A percentile compares a stretch with the other conserved stretches of the same genome.
phyloP scores from a whole-genome alignment of 1,140 invertebrate genomes.

The Drosophila mayri region DNA sequence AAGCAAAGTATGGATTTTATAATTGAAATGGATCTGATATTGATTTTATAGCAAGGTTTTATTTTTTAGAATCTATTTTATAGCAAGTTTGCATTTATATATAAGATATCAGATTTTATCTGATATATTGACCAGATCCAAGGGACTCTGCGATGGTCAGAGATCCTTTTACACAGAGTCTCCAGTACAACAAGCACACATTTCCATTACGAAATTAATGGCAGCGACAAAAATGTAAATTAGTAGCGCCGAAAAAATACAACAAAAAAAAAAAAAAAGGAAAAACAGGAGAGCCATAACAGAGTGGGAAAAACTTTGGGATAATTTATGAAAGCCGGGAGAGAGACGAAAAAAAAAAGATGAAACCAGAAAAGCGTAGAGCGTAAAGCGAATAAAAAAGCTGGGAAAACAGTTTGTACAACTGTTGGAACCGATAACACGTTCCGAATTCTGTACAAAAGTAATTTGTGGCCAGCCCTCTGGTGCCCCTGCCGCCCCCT shows the following conservation, averaged over 20 bases:
- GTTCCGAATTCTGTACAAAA: constrained; percentile 70
- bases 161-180: constrained; percentile 4
- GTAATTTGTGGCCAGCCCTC: constrained; percentile 65
- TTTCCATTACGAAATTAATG: constrained; percentile 74
- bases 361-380: neutral
- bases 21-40: neutral
- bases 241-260: constrained; percentile 63
- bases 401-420: constrained; percentile 62
- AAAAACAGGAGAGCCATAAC: constrained; percentile 30
- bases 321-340: constrained; percentile 64
- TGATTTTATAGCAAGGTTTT: neutral
- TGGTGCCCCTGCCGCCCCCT: neutral
- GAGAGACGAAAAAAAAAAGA: neutral
- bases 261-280: constrained; percentile 26
- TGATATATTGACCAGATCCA: neutral
- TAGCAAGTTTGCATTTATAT: neutral
- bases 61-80: neutral
- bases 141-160: neutral
- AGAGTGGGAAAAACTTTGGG: constrained; percentile 38
- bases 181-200: constrained; percentile 22
- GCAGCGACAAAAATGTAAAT: constrained; percentile 82
- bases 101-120: neutral
- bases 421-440: constrained; percentile 77
- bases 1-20: neutral
- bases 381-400: constrained; percentile 5